phyloP scores from a whole-genome alignment of 2,113 vertebrate species.

The Toxotes chatareus region DNA sequence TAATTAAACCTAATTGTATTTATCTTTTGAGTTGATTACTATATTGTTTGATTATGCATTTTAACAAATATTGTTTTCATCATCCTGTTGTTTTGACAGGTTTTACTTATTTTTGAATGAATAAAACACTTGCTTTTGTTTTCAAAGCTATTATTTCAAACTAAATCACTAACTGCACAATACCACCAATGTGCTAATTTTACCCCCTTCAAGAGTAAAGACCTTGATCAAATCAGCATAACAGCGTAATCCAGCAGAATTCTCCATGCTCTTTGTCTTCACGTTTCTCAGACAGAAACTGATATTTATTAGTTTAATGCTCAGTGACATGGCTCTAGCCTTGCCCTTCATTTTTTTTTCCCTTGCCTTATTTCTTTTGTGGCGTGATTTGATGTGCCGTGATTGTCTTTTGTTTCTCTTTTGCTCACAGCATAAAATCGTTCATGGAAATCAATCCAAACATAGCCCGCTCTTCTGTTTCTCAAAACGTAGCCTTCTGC shows the following conservation, averaged over 20 bases:
- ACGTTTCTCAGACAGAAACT: slow-evolving; percentile 42
- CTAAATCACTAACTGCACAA: slow-evolving; percentile 31
- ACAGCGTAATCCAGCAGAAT: slow-evolving; percentile 30
- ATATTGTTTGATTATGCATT: not conserved
- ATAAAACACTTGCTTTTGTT: not conserved
- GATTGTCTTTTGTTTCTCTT: slow-evolving; percentile 76
- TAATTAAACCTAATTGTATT: not conserved
- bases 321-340: slow-evolving; percentile 59
- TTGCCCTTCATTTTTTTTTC: slow-evolving; percentile 63
- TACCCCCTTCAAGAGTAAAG: not conserved
- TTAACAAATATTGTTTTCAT: slow-evolving; percentile 12
- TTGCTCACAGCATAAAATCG: slow-evolving; percentile 74
- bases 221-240: slow-evolving; percentile 30
- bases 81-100: not conserved
- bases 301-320: slow-evolving; percentile 70
- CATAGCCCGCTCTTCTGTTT: slow-evolving; percentile 53
- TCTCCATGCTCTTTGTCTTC: slow-evolving; percentile 50
- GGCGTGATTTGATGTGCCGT: slow-evolving; percentile 65
- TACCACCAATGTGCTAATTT: slow-evolving; percentile 30
- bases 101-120: not conserved
- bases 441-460: slow-evolving; percentile 81
- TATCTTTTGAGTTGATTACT: not conserved
- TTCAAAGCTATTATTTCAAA: slow-evolving; percentile 11
- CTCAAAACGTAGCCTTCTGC: slow-evolving; percentile 76
- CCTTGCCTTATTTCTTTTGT: slow-evolving; percentile 67